Evolutionary conservation across 2,797 vertebrate genomes (phyloP).

Genomic region (Acrossocheilus fasciatus): DNA sequence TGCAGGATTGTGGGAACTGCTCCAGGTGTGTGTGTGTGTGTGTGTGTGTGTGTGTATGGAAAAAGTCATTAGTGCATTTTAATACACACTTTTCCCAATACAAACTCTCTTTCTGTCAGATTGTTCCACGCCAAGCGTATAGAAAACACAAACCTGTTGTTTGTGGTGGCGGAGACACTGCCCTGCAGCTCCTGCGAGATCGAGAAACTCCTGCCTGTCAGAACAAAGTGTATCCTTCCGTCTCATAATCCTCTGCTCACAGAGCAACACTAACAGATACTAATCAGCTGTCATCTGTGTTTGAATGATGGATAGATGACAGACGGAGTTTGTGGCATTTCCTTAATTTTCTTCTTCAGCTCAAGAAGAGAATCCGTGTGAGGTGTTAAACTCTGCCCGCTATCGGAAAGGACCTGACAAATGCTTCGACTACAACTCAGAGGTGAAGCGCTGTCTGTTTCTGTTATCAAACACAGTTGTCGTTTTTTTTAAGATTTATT

Average conservation of each 20-base stretch:
- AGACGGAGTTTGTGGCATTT: constrained; percentile 52
- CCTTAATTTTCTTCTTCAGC: constrained; percentile 74
- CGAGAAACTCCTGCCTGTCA: constrained; percentile 88
- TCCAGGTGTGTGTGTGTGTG: constrained; percentile 80
- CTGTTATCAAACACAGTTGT: not conserved
- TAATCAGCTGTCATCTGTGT: constrained; percentile 16
- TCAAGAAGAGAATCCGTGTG: constrained; percentile 88
- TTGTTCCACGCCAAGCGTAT: constrained; percentile 93
- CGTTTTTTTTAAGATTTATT: too few relatives aligned
- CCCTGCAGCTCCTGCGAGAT: constrained; percentile 96
- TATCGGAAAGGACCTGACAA: constrained; percentile 94
- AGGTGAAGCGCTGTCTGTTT: constrained; percentile 76
- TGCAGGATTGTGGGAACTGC: constrained; percentile 98
- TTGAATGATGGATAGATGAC: not conserved
- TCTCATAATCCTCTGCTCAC: not conserved
- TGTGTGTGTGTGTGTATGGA: constrained; percentile 69
- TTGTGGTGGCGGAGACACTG: constrained; percentile 97
- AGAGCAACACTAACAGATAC: not conserved
- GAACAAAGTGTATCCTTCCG: constrained; percentile 95
- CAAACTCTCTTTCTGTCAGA: constrained; percentile 71
- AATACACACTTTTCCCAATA: not conserved
- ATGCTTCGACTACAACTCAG: constrained; percentile 97
- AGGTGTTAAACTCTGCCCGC: constrained; percentile 90
- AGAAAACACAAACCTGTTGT: constrained; percentile 94
- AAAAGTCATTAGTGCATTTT: not conserved